These are phyloP conservation scores for Troides aeacus DNA, from an alignment of 2,888 invertebrate genomes.

Conservation along the genomic window DNA sequence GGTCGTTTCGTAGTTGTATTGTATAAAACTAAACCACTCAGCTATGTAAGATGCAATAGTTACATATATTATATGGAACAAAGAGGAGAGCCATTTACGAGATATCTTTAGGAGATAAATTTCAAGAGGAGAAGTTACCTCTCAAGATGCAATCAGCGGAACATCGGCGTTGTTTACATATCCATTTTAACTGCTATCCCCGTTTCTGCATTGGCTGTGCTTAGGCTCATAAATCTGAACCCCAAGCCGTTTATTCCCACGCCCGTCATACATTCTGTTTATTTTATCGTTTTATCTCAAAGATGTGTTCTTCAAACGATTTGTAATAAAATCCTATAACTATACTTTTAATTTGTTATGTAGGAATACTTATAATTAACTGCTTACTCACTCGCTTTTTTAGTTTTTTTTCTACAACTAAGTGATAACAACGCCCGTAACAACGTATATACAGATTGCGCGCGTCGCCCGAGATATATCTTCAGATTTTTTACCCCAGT, in stretches of 20 bases:
- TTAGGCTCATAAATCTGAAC: constrained; percentile 43
- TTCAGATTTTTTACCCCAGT: too few species aligned
- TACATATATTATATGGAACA: too few species aligned
- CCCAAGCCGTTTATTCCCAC: constrained; percentile 37
- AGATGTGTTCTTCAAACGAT: constrained; percentile 11
- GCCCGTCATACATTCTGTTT: constrained; percentile 28
- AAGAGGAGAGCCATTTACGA: neutral
- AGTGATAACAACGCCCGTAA: too few species aligned
- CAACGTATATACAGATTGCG: too few species aligned
- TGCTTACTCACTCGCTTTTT: too few species aligned
- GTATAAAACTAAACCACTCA: too few species aligned
- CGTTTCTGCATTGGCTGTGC: constrained; percentile 53
- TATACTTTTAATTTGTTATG: neutral
- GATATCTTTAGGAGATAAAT: neutral
- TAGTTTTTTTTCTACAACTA: too few species aligned
- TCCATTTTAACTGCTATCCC: constrained; percentile 42
- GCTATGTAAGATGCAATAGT: too few species aligned
- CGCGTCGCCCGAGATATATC: too few species aligned
- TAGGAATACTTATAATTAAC: neutral
- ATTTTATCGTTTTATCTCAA: constrained; percentile 24
- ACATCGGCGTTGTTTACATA: constrained; percentile 32
- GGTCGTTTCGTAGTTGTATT: too few species aligned
- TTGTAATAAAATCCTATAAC: constrained; percentile 3
- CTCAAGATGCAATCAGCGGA: constrained; percentile 2
- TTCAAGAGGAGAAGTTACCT: neutral